Base-by-base conservation (phyloP, 2,888 invertebrate species). In the Xiphydria camelus region DNA sequence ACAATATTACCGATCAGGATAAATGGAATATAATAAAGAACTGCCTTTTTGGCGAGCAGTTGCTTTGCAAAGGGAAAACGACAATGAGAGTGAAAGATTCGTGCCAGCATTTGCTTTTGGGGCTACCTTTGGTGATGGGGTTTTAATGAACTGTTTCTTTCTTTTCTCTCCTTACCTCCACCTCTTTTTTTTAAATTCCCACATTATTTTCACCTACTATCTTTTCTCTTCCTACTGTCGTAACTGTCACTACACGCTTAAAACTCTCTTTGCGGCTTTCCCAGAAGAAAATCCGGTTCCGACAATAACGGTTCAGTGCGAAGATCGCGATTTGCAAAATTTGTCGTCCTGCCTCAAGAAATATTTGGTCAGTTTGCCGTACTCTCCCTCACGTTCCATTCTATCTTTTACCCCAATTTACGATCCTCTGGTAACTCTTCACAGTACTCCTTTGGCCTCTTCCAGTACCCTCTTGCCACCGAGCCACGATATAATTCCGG, bases 141-240 rank as follows among this genome's bases (percentile, higher is more conserved):
- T 57, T 57, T 48, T 62, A 62, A 59, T 61, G 49, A 18, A 34
- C 52, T 63, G 46, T 61, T 61, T 69, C 59, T 67, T 57, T 60
- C 54, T 61, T 61, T 57, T 59, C 50, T 58, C 40, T 62, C 52
- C 50, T 32, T 45, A 21, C 43, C 14, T 44, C 20, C 21, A 29
- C 51, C 48, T 49, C 44, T 46, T 53, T 34, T 51, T 37, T 48
- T 54, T 47, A 53, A 33, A 21, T 41, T 35, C 41, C 47, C 32
- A 20, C 20, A 41, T 51, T 47, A 37, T 41, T 35, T 39, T 26
- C 44, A 33, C 41, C 48, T 56, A 31, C 43, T 51, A 41, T 55
- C 41, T 49, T 44, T 57, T 47, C 49, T 49, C 34, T 47, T 45
- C 22, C 19, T 26, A 15, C 29, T 42, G 21, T 29, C 22, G 25